Evolutionary conservation across 1,140 invertebrate genomes (phyloP).

Genomic region (Vollenhovia emeryi): DNA sequence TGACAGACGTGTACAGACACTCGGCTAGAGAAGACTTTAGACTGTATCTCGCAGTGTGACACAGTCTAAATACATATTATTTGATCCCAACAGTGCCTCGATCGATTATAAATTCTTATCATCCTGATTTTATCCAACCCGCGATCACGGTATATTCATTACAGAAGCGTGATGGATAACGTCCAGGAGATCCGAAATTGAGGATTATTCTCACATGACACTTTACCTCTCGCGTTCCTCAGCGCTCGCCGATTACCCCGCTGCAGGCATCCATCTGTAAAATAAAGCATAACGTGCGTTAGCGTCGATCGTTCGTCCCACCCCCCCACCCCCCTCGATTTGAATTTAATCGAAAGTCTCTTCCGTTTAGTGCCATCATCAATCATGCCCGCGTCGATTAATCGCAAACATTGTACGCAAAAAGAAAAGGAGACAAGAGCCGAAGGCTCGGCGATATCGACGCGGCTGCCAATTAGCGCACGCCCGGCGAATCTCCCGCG

Average conservation of each 20-base stretch:
- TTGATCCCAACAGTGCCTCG: too few relatives aligned
- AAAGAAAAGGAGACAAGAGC: background rate
- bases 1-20: too few relatives aligned
- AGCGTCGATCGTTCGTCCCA: slow-evolving; percentile 12
- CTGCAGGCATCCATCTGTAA: slow-evolving; percentile 12
- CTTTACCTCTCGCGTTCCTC: background rate
- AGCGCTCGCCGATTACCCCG: background rate
- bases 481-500: slow-evolving; percentile 26
- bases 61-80: too few relatives aligned
- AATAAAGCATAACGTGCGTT: slow-evolving; percentile 10
- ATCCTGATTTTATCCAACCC: too few relatives aligned
- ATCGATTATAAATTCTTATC: too few relatives aligned
- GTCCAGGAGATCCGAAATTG: background rate
- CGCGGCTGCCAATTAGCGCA: slow-evolving; percentile 30
- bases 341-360: slow-evolving; percentile 13
- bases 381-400: slow-evolving; percentile 38
- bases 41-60: too few relatives aligned
- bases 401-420: slow-evolving; percentile 18
- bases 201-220: background rate
- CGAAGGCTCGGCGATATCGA: background rate
- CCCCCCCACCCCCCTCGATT: background rate
- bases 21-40: too few relatives aligned
- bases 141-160: too few relatives aligned
- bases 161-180: background rate
- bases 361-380: background rate